Conservation (phyloP, 1,140 invertebrate genomes). For the Oncopodura yosiiana region DNA sequence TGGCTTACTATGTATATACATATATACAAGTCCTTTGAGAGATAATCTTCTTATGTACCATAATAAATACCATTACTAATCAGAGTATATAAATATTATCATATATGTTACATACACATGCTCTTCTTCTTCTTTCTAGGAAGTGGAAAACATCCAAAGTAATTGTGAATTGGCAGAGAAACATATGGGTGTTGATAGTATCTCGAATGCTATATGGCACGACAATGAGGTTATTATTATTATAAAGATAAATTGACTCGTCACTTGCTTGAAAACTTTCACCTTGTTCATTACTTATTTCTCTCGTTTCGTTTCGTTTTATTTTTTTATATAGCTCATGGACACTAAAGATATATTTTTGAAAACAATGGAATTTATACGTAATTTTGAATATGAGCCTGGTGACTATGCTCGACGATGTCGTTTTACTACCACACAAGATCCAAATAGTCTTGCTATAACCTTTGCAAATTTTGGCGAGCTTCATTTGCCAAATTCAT, state of each 20-base stretch:
- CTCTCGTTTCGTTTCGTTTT: no score
- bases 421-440: slow-evolving; percentile 72
- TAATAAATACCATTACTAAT: no score
- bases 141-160: slow-evolving; percentile 82
- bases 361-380: slow-evolving; percentile 83
- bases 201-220: slow-evolving; percentile 61
- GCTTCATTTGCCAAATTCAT: slow-evolving; percentile 51
- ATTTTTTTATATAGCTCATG: no score
- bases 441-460: slow-evolving; percentile 76
- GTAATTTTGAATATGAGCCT: slow-evolving; percentile 85
- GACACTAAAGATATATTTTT: slow-evolving; percentile 90
- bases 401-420: slow-evolving; percentile 76
- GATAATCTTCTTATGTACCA: no score
- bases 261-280: no score
- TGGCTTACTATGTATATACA: no score
- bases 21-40: no score
- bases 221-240: slow-evolving; percentile 80
- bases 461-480: slow-evolving; percentile 78
- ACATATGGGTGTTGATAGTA: slow-evolving; percentile 68
- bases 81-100: no score
- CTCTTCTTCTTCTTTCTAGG: no score
- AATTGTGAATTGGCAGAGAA: slow-evolving; percentile 96
- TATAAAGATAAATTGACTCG: no score
- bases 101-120: no score
- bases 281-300: no score